Evolutionary conservation across 2,113 vertebrate genomes (phyloP).

Genomic region (Hemichromis elongatus): DNA sequence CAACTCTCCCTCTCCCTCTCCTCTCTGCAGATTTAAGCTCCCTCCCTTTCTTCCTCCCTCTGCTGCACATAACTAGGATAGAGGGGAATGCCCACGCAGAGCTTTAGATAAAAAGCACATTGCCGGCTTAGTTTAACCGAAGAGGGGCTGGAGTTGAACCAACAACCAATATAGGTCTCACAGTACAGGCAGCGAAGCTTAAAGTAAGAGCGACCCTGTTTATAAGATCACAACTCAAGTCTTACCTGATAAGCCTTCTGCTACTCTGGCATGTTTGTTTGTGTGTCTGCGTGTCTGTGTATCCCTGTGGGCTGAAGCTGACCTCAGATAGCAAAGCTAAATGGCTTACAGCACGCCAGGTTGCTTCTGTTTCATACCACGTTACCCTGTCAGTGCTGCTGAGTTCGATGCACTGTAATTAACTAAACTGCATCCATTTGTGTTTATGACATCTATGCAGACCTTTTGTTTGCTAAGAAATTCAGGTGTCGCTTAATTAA

Average conservation of each 20-base stretch:
- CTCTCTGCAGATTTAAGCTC: conserved; percentile 32
- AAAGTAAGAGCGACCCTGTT: conserved; percentile 14
- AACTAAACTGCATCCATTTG: background rate
- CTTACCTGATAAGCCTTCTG: background rate
- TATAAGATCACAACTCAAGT: background rate
- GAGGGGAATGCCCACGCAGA: conserved; percentile 39
- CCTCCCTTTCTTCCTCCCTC: conserved; percentile 12
- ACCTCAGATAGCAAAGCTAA: background rate
- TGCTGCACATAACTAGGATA: conserved; percentile 24
- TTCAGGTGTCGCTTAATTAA: background rate
- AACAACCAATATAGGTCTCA: background rate
- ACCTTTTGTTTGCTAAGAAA: no score
- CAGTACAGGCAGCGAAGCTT: background rate
- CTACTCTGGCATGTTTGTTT: background rate
- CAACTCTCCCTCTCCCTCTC: conserved; percentile 1
- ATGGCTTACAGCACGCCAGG: background rate
- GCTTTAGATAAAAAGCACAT: conserved; percentile 36
- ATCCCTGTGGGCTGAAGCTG: background rate
- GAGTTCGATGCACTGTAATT: background rate
- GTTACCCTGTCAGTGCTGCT: background rate
- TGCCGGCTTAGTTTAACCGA: conserved; percentile 20
- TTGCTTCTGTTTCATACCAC: conserved; percentile 16
- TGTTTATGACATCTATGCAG: no score
- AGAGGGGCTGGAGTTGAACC: conserved; percentile 30
- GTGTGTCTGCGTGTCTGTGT: background rate